phyloP scores from a whole-genome alignment of 1,140 invertebrate species.

The Drosophila navojoa region DNA sequence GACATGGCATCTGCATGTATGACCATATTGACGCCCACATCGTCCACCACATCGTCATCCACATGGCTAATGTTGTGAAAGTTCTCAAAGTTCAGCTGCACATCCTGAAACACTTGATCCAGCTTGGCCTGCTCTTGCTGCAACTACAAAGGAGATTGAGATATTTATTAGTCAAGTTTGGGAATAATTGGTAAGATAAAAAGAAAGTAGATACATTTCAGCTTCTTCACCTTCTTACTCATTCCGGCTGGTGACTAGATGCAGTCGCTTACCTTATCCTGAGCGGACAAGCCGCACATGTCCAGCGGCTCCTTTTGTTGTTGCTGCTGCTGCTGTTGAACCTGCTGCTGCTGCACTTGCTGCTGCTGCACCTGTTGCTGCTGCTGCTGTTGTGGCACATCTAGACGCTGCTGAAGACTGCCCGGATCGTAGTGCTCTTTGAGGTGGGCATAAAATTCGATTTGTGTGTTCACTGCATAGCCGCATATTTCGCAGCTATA shows the following conservation, averaged over 20 bases:
- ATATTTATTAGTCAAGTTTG: too few species aligned
- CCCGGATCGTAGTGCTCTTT: conserved; percentile 90
- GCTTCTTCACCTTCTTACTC: neutral
- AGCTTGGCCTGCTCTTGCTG: conserved; percentile 82
- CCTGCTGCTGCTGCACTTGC: conserved; percentile 23
- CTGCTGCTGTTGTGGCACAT: conserved; percentile 31
- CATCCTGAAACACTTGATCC: conserved; percentile 77
- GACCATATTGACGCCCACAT: conserved; percentile 68
- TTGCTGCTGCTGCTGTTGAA: conserved; percentile 21
- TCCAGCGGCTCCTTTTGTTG: conserved; percentile 65
- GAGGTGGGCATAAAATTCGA: conserved; percentile 90
- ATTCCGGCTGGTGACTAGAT: neutral
- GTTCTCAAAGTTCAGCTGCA: conserved; percentile 75
- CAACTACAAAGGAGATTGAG: conserved; percentile 16
- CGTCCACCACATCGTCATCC: conserved; percentile 52
- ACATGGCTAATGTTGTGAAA: conserved; percentile 64
- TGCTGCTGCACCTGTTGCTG: conserved; percentile 33
- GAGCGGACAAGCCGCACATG: conserved; percentile 57
- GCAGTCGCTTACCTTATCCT: conserved; percentile 55
- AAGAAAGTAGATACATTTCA: neutral
- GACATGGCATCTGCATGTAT: conserved; percentile 49
- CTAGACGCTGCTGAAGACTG: conserved; percentile 47
- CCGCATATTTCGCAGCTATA: conserved; percentile 89
- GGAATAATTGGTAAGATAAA: neutral
- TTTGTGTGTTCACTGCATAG: conserved; percentile 86